Evolutionary conservation across 1,140 invertebrate genomes (phyloP).

Genomic region (Dolichoris vasculosae): DNA sequence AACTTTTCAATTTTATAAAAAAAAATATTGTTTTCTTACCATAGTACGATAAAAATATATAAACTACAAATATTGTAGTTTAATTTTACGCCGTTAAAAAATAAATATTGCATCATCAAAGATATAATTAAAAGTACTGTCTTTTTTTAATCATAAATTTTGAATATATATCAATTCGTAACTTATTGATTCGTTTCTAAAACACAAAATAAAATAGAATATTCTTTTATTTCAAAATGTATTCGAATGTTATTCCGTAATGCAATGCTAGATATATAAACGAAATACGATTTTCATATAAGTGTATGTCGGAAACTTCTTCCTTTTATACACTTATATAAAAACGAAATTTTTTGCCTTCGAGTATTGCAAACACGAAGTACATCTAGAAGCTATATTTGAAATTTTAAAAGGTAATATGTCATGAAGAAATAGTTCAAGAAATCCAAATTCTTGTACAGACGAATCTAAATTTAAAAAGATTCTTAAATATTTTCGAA

Average conservation of each 20-base stretch:
- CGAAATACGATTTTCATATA: neutral
- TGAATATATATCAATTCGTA: no score
- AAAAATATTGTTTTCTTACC: no score
- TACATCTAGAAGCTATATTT: neutral
- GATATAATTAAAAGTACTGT: no score
- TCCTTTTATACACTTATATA: neutral
- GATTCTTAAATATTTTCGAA: neutral
- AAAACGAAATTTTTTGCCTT: neutral
- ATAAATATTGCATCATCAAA: no score
- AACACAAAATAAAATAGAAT: neutral
- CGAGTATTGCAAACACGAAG: neutral
- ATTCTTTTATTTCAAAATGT: no score
- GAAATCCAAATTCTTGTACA: neutral
- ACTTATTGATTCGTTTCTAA: neutral
- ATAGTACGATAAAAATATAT: no score
- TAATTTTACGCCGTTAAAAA: no score
- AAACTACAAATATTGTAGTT: no score
- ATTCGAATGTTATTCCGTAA: no score
- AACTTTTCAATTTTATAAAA: no score
- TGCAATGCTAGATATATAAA: no score
- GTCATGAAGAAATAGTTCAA: neutral
- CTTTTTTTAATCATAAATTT: no score
- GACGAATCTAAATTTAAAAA: neutral
- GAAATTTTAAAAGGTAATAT: neutral
- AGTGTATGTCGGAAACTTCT: neutral